Percentiles rank a stretch among this genome's conserved stretches.
Conservation (phyloP, 2,888 invertebrate genomes). For the Aphodius sticticus region DNA sequence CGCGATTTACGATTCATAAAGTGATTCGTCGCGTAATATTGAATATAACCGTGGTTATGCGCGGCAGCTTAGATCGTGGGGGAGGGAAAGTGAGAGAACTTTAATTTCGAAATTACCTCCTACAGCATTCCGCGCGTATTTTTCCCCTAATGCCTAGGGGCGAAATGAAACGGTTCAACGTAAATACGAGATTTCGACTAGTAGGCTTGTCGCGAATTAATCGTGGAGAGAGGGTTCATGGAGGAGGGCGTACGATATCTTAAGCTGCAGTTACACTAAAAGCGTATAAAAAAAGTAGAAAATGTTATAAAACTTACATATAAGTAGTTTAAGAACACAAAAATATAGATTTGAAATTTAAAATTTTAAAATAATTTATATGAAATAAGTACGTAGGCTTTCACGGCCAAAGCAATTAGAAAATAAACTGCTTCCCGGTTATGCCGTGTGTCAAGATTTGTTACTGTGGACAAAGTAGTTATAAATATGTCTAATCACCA, state of each 20-base stretch:
- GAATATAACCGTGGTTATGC: background rate
- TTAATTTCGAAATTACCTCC: background rate
- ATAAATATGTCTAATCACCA: too few relatives aligned
- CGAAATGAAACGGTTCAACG: conserved; percentile 11
- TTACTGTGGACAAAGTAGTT: too few relatives aligned
- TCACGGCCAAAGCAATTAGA: too few relatives aligned
- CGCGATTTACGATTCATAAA: conserved; percentile 4
- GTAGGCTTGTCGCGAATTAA: conserved; percentile 36
- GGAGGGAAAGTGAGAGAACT: conserved; percentile 4
- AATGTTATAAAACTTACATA: too few relatives aligned
- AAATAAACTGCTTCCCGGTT: too few relatives aligned
- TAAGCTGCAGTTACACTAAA: background rate
- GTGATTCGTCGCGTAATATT: background rate
- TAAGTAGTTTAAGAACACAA: too few relatives aligned
- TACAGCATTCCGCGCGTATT: background rate
- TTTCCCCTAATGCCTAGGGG: background rate
- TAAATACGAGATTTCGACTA: conserved; percentile 34
- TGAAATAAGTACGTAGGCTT: too few relatives aligned
- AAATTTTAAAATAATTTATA: too few relatives aligned
- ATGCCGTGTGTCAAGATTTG: too few relatives aligned
- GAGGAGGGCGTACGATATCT: background rate
- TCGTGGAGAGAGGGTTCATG: conserved; percentile 17
- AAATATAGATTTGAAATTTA: too few relatives aligned
- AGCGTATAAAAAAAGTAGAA: too few relatives aligned
- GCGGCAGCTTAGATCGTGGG: background rate